Base-by-base conservation (phyloP, 2,888 invertebrate species). In the Tinea pellionella region DNA sequence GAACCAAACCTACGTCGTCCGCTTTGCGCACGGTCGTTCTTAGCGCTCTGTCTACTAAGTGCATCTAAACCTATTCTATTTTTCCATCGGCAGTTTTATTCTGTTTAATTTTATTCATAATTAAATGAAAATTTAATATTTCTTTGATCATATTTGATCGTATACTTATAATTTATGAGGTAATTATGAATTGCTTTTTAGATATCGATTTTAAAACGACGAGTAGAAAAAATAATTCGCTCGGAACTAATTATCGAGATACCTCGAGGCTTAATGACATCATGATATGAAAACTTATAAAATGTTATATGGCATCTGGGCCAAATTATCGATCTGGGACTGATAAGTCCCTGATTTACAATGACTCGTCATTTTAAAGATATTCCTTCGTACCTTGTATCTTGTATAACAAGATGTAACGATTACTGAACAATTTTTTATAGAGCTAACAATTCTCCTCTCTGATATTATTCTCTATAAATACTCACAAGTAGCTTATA, bases 361-460 rank as follows among this genome's bases (percentile, higher is more conserved):
- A 53, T 53, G 53, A 53, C 53, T 53, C 53, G 24, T 24, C 18
- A 24, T 12, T 53, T 53, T 53, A 6, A 24, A 53, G 24, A 16
- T 51, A 51, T 51, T 51, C 16, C 18, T 9, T 51, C 15, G 24
- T 24, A 24, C 53, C 32, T 55, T 55, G 24, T 24, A 24, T 24
- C 32, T 55, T 55, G 19, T 55, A 24, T 57, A 57, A 57, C 57
- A 57, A 32, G 30, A 32, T 57, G 57, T 32, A 57, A 32, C 57
- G 32, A 57, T 30, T 32, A 32, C 30, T 32, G 55, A 57, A 30
- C 57, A 57, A 32, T 57, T 30, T 57, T 57, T 57, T 57, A 32
- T 53, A 53, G 2, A 4, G 4, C 24, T 24, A 24, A 24, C 24
- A 24, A 24, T 6, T 24, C 24, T 24, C 24, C 24, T 24, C 6